Base-by-base conservation (phyloP, 1,140 invertebrate species). In the Drosophila funebris region DNA sequence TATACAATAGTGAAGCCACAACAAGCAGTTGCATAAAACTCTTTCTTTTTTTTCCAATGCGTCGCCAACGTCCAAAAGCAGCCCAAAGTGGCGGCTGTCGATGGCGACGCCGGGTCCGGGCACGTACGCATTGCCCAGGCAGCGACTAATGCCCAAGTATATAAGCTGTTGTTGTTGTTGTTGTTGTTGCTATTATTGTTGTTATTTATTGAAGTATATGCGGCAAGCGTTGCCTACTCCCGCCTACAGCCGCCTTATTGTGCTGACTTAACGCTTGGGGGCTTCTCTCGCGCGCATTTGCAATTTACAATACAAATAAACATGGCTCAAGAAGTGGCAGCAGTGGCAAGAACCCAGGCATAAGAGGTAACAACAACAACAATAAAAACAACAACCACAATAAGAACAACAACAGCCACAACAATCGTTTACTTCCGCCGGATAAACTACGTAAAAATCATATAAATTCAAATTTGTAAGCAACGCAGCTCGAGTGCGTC, bases 251-350 rank as follows among this genome's bases (percentile, higher is more conserved):
- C n/a, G n/a, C n/a, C 44, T 68, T 24, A 54, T 20, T 37, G n/a
- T 39, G 48, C 41, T 7, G 33, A 13, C 52, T 37, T 39, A 37
- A 54, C 33, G 60, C 46, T 67, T 60, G 36, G 52, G 37, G 43
- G 36, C 44, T 56, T 73, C 78, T 78, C 67, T 75, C 67, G 73
- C 58, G 83, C 79, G 78, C 83, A 88, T 83, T 88, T 81, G 83
- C 84, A 89, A 87, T 83, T 88, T 89, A 87, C 84, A 88, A 76
- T 73, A 79, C 78, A 89, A 83, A 83, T 83, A 87, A 88, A 87
- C 76, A 54, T 63, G 57, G 57, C 70, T 18, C 72, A 73, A 70
- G 82, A 77, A 70, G 60, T 56, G 58, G 33, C 37, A 48, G 44
- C 37, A 64, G 37, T 27, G 13, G 57, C 56, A 60, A 52, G 48